A percentile compares a stretch with the other conserved stretches of the same genome.
Evolutionary conservation across 2,888 invertebrate genomes (phyloP).

Genomic region (Therioaphis trifolii): DNA sequence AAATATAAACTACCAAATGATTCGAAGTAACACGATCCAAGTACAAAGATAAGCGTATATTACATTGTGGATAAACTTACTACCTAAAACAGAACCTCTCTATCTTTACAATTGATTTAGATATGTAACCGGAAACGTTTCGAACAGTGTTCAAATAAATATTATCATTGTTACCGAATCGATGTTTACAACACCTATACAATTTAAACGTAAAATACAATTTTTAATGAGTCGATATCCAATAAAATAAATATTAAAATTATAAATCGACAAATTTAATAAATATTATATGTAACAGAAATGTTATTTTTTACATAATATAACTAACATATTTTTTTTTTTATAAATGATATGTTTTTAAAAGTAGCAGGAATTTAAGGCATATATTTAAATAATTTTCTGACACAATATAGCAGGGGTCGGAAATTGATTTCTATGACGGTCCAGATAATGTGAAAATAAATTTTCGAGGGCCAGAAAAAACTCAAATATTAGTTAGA

Average conservation of each 20-base stretch:
- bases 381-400: too few relatives aligned
- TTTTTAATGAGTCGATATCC: neutral
- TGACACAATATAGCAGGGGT: too few relatives aligned
- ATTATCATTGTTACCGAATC: neutral
- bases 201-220: neutral
- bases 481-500: too few relatives aligned
- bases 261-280: too few relatives aligned
- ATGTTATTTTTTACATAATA: too few relatives aligned
- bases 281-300: too few relatives aligned
- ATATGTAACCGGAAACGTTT: constrained; percentile 45
- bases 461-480: too few relatives aligned
- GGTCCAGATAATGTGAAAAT: too few relatives aligned
- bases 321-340: too few relatives aligned
- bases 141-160: neutral
- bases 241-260: neutral
- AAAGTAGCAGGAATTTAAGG: too few relatives aligned
- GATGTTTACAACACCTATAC: neutral
- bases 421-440: too few relatives aligned
- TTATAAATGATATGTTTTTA: too few relatives aligned
- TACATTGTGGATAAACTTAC: constrained; percentile 31
- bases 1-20: neutral
- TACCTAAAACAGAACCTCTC: neutral
- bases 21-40: constrained; percentile 17
- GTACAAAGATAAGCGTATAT: neutral
- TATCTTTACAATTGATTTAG: constrained; percentile 30